Base-by-base conservation (phyloP, 1,140 invertebrate genomes). In the Drosophila fuyamai region DNA sequence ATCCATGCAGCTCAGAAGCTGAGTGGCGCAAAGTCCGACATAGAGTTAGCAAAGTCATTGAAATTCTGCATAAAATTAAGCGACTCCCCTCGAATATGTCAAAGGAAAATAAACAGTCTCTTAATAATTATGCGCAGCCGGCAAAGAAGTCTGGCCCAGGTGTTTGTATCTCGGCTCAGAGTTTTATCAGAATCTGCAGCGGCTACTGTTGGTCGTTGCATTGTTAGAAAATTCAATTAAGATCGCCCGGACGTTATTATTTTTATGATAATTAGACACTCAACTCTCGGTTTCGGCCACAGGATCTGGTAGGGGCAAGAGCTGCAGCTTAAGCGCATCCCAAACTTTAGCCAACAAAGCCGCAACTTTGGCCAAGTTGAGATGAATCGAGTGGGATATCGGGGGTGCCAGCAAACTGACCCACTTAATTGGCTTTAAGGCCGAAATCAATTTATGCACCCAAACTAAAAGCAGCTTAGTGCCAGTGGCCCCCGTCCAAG, bases 21-120 rank as follows among this genome's bases (percentile, higher is more conserved):
- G 80, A 86, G 78, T 58, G 57, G 46, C 40, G 59, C 68, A 53
- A 74, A 75, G 75, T 57, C 73, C 53, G n/a, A 12, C 53, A 32
- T 9, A 46, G 44, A 65, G 53, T 61, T 59, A 27, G 36, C 59
- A 13, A 54, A 61, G 74, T 76, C 83, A 70, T 88, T 86, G 71
- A 83, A 88, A 88, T 79, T 79, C 79, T 76, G 84, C 76, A 86
- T 89, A 83, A 83, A 76, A 88, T 86, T 85, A 88, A 63, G 57
- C 57, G 46, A 13, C 32, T 57, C 46, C 60, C 41, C 44, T 71
- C 43, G 65, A 71, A 79, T 82, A 81, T 63, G 83, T 82, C 76
- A 76, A 80, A 89, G 80, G 41, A 83, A 89, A 88, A 83, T 83
- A 89, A 89, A 83, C 84, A 79, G 71, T 48, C 86, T 71, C 51